Percentiles rank a stretch among this genome's conserved stretches.
Conservation (phyloP, 2,888 invertebrate species). For the Clanis bilineata region DNA sequence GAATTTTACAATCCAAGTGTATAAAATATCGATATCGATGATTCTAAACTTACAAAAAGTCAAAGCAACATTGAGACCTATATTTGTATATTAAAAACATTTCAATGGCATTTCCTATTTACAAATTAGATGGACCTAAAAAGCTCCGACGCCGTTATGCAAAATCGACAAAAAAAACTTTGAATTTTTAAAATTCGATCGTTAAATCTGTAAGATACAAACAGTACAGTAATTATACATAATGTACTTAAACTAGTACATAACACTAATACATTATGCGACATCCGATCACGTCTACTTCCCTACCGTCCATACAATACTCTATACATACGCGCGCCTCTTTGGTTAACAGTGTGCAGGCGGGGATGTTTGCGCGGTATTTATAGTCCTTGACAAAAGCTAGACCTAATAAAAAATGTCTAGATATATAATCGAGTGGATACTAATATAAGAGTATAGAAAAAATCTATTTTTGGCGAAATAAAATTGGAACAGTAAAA, state of each 20-base stretch:
- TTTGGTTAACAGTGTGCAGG: conserved; percentile 52
- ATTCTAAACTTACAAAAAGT: no score
- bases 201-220: conserved; percentile 19
- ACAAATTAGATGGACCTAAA: neutral
- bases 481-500: neutral
- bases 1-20: neutral
- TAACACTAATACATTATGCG: conserved; percentile 39
- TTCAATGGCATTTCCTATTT: neutral
- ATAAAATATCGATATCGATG: no score
- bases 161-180: conserved; percentile 11
- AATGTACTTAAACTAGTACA: conserved; percentile 11
- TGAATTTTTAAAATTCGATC: conserved; percentile 14
- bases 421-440: neutral
- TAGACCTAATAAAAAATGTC: neutral
- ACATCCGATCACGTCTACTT: conserved; percentile 43
- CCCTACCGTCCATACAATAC: conserved; percentile 21
- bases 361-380: conserved; percentile 51
- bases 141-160: neutral
- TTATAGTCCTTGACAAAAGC: neutral
- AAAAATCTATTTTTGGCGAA: neutral
- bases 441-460: neutral
- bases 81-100: no score
- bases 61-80: no score
- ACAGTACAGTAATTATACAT: conserved; percentile 8
- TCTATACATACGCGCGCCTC: conserved; percentile 40